Evolutionary conservation across 2,113 vertebrate species (phyloP), one percentile per base, ranked within the genome.

Genomic region (Ramphastos sulfuratus): DNA sequence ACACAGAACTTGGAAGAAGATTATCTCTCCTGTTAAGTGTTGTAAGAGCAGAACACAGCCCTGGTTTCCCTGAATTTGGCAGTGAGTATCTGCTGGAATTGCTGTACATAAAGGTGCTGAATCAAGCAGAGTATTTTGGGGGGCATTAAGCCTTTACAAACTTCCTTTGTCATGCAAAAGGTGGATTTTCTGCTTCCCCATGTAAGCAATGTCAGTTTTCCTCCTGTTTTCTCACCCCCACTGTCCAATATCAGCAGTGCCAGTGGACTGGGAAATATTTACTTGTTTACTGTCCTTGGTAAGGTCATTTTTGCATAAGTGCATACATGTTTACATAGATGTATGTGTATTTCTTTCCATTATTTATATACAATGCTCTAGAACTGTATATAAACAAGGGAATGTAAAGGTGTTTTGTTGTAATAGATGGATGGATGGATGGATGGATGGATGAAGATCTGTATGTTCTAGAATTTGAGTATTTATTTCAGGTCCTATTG

Each of bases 401-500:
- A 92, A 50, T 63, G 28, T 27, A 46, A 50, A 70, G 60, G 23
- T 80, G 59, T 39, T 89, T 75, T 86, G 27, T 71, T 85, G 48
- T 66, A 23, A 27, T 71, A 52, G 72, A 23, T 24, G 15, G 67
- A 48, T 13, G 17, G 64, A 44, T 15, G 10, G 58, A 48, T 75
- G 10, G 46, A 61, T 28, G 37, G 72, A 27, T 31, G 83, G 74
- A 30, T 77, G 73, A 94, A 85, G 92, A 92, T 85, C 91, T 91
- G 73, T 71, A 89, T 97, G 94, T 97, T 87, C 88, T 61, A 93
- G 85, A 90, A 74, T 81, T 78, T 19, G 69, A 73, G 69, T 97
- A 97, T 98, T 98, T 98, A 98, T 97, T 92, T 86, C 91, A 93
- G 60, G 18, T 75, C 92, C 79, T 96, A 86, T 95, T 90, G 82